Percentiles rank a stretch among this genome's conserved stretches.
Conservation (phyloP, 2,113 vertebrate genomes). For the Scomber colias region DNA sequence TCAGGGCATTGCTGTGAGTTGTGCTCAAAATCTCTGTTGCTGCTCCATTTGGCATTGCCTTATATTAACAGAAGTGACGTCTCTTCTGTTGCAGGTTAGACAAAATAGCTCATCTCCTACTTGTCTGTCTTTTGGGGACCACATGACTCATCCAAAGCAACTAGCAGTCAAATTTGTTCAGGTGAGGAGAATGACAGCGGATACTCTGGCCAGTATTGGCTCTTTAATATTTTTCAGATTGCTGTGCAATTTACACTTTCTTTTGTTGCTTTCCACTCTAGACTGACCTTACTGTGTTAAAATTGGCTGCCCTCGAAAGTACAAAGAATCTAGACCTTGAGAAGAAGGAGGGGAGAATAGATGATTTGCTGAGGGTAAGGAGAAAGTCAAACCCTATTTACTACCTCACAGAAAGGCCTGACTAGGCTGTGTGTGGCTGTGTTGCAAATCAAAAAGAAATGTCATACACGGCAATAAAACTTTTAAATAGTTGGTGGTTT, state of each 20-base stretch:
- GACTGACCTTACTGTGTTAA: conserved; percentile 98
- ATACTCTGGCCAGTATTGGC: neutral
- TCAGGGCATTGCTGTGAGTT: conserved; percentile 91
- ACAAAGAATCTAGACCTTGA: conserved; percentile 99
- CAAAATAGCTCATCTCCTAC: conserved; percentile 98
- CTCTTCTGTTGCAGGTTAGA: conserved; percentile 88
- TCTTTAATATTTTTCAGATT: conserved; percentile 1
- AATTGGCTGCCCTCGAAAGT: conserved; percentile 98
- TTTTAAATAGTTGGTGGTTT: conserved; percentile 6
- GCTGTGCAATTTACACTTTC: neutral
- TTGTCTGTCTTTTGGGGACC: conserved; percentile 96
- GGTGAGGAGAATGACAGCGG: conserved; percentile 79
- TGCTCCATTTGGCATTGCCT: neutral
- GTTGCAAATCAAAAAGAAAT: neutral
- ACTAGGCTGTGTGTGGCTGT: neutral
- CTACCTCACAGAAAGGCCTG: neutral
- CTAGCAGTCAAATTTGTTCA: conserved; percentile 95
- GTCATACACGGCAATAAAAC: neutral
- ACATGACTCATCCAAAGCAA: conserved; percentile 95
- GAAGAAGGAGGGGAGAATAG: conserved; percentile 99
- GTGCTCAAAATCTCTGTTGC: neutral
- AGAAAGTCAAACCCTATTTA: conserved; percentile 16
- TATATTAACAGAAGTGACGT: neutral
- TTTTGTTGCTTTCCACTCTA: conserved; percentile 67
- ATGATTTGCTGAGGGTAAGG: conserved; percentile 98